Percentiles rank a stretch among this genome's conserved stretches.
These are phyloP conservation scores for Galeopsomyia nigrocyanea DNA, from an alignment of 2,888 invertebrate species.

Conservation along the genomic window DNA sequence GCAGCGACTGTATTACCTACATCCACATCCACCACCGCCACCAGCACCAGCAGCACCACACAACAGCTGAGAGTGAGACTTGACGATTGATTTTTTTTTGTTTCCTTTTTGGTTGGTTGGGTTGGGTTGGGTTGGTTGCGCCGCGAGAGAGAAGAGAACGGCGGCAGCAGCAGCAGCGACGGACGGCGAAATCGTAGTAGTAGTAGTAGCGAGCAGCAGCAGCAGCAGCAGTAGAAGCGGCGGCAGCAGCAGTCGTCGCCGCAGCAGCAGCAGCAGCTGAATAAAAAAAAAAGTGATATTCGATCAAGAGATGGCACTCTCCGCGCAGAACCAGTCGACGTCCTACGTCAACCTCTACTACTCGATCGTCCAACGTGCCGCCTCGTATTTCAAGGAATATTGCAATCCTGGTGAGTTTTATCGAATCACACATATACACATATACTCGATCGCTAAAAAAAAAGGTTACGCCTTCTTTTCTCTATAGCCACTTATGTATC, in stretches of 20 bases:
- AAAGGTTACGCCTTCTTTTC: neutral
- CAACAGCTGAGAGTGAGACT: conserved; percentile 1
- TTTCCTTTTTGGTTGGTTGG: conserved; percentile 10
- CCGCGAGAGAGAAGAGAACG: too few relatives aligned
- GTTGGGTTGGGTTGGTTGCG: neutral
- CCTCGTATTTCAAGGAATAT: conserved; percentile 77
- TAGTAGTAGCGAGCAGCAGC: conserved; percentile 7
- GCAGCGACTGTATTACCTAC: too few relatives aligned
- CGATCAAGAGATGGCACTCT: conserved; percentile 65
- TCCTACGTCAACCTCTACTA: conserved; percentile 79
- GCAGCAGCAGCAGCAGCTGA: conserved; percentile 12
- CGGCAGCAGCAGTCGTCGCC: conserved; percentile 17
- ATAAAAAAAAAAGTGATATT: conserved; percentile 11
- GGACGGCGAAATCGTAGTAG: too few relatives aligned
- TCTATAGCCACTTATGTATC: too few relatives aligned
- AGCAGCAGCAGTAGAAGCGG: neutral
- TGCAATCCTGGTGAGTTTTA: conserved; percentile 76
- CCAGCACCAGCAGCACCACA: too few relatives aligned
- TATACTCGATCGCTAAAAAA: neutral
- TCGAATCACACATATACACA: neutral
- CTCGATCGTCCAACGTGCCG: conserved; percentile 78
- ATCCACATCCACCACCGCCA: too few relatives aligned
- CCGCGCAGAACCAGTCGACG: conserved; percentile 71
- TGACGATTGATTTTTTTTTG: neutral
- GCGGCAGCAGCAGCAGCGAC: too few relatives aligned